Percentiles rank a stretch among this genome's conserved stretches.
Evolutionary conservation across 2,797 vertebrate genomes (phyloP).

Genomic region (Rhodeus uyekii): DNA sequence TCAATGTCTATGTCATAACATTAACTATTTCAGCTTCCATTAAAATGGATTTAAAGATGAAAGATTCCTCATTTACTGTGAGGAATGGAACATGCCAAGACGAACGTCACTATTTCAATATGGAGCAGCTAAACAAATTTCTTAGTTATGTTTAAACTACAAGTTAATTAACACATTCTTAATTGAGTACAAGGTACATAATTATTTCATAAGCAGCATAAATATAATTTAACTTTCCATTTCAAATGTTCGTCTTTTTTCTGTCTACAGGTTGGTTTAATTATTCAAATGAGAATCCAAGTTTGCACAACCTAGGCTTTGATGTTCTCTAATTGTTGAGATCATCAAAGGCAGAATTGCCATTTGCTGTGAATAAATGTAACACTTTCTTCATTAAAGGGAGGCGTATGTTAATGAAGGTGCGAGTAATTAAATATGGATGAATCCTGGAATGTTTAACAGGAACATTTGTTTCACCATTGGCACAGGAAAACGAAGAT

Average conservation of each 20-base stretch:
- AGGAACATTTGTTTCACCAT: constrained; percentile 89
- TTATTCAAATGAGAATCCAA: constrained; percentile 93
- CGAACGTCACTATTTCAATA: constrained; percentile 44
- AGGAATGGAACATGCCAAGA: constrained; percentile 27
- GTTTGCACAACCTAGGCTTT: constrained; percentile 92
- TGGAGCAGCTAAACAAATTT: constrained; percentile 65
- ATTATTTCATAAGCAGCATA: constrained; percentile 91
- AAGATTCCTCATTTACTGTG: not conserved
- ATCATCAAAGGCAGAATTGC: constrained; percentile 94
- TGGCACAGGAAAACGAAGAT: constrained; percentile 80
- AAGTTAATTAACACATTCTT: constrained; percentile 93
- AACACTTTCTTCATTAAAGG: constrained; percentile 83
- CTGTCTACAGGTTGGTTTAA: constrained; percentile 93
- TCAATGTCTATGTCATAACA: constrained; percentile 6
- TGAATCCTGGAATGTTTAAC: constrained; percentile 91
- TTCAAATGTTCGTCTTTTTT: constrained; percentile 80
- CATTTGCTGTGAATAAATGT: constrained; percentile 91
- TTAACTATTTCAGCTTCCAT: not conserved
- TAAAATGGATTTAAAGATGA: constrained; percentile 13
- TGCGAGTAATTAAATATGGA: constrained; percentile 93
- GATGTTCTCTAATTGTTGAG: constrained; percentile 94
- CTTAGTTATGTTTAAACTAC: constrained; percentile 87
- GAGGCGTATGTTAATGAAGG: constrained; percentile 89
- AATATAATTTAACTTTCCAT: constrained; percentile 91
- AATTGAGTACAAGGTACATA: constrained; percentile 92